Base-by-base conservation (phyloP, 2,113 vertebrate genomes). In the Poicephalus gulielmi region DNA sequence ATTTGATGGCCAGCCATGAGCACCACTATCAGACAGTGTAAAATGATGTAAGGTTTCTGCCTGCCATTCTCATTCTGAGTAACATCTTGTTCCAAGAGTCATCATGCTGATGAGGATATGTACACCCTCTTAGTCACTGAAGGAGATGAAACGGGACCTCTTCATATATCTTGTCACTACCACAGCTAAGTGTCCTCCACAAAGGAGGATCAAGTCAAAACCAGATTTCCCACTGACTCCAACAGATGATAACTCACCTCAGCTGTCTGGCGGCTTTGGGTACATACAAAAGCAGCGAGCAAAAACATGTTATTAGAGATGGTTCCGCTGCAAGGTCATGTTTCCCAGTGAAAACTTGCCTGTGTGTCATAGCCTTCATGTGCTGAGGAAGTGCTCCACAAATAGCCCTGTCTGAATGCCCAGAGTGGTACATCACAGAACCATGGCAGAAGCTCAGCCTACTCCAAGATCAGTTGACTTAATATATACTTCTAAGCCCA, bases 51-150 rank as follows among this genome's bases (percentile, higher is more conserved):
- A 37, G 62, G 9, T 9, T 46, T 19, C 70, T 76, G 66, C 39
- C n/a, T 67, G 55, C 44, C 55, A 7, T 28, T 50, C 63, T 75
- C 41, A 1, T 75, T 44, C 53, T 17, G 20, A 82, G 11, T 23
- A n/a, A 43, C 33, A 17, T 4, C 63, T 24, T 64, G 33, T 10
- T 28, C 43, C 62, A 60, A 35, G 12, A 73, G 50, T 1, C 39
- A 4, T 4, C 0, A 0, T 0, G 7, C 49, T 60, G 44, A 27
- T 63, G 20, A 47, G 69, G 55, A 33, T 16, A 59, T 17, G 1
- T 6, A 19, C 8, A 19, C 16, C 39, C 50, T 62, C 46, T 31
- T 18, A 24, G 41, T 22, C 18, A n/a, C 8, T 0, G 6, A 47
- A 76, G 46, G 13, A 37, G 22, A 30, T 19, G 17, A 57, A 85